These are phyloP conservation scores for Caenorhabditis drosophilae DNA, from an alignment of 2,888 invertebrate genomes.

Conservation along the genomic window DNA sequence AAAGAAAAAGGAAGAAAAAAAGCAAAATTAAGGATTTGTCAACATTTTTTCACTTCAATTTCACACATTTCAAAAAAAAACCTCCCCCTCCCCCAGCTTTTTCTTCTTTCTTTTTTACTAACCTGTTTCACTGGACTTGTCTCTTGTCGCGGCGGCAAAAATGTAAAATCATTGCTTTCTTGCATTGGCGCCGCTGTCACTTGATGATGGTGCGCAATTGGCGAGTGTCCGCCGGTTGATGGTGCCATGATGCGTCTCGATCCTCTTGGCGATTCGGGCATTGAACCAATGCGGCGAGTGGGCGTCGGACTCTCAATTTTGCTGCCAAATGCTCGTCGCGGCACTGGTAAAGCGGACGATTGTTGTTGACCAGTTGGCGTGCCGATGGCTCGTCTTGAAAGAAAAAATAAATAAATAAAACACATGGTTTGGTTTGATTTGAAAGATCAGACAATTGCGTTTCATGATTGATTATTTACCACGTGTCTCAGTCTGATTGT, in stretches of 20 bases:
- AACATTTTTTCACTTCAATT: no score
- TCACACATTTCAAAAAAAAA: no score
- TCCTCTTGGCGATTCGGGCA: conserved; percentile 35
- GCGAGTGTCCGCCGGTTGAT: conserved; percentile 11
- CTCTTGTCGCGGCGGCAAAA: conserved; percentile 60
- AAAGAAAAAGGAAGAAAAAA: no score
- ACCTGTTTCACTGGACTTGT: conserved; percentile 65
- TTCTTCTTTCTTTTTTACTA: background rate
- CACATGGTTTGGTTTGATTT: no score
- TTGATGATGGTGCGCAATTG: conserved; percentile 46
- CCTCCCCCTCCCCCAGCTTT: no score
- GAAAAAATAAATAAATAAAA: no score
- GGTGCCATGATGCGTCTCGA: conserved; percentile 21
- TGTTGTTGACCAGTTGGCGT: conserved; percentile 6
- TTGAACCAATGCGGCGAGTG: conserved; percentile 7
- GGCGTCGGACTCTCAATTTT: conserved; percentile 21
- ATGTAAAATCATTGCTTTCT: conserved; percentile 68
- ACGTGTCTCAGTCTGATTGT: no score
- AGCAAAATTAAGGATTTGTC: background rate
- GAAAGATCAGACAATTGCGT: no score
- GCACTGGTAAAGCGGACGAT: conserved; percentile 40
- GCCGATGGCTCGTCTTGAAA: no score
- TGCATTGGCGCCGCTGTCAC: conserved; percentile 20
- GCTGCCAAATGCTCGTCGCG: conserved; percentile 14
- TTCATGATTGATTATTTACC: no score